A percentile compares a stretch with the other conserved stretches of the same genome.
Evolutionary conservation across 2,888 invertebrate species (phyloP).

Genomic region (Myopa tessellatipennis): DNA sequence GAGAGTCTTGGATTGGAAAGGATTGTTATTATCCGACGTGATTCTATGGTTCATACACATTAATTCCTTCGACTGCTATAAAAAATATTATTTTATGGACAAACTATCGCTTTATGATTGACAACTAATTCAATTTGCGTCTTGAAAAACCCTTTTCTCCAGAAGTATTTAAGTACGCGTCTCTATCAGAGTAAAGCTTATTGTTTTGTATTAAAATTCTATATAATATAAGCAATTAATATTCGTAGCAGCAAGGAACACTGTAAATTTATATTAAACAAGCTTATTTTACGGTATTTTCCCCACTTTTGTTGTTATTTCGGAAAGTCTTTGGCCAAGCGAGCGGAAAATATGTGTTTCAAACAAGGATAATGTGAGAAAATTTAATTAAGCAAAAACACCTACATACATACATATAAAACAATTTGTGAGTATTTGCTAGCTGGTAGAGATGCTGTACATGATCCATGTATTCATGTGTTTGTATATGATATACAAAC

Average conservation of each 20-base stretch:
- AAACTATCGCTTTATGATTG: too few species aligned
- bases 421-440: not conserved
- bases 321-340: not conserved
- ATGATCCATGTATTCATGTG: too few species aligned
- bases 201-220: not conserved
- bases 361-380: conserved; percentile 4
- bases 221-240: not conserved
- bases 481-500: not conserved
- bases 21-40: too few species aligned
- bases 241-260: not conserved
- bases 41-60: too few species aligned
- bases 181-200: not conserved
- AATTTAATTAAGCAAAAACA: conserved; percentile 3
- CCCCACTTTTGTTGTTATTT: conserved; percentile 1
- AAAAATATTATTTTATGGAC: too few species aligned
- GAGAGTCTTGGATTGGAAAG: too few species aligned
- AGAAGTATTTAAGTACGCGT: not conserved
- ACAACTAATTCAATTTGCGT: too few species aligned
- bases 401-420: not conserved
- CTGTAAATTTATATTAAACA: not conserved
- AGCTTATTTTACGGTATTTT: not conserved
- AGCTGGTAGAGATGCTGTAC: too few species aligned
- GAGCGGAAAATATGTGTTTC: not conserved
- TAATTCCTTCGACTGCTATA: too few species aligned
- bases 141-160: too few species aligned